Percentiles rank a stretch among this genome's conserved stretches.
Conservation (phyloP, 2,113 vertebrate genomes). For the Strigops habroptila region DNA sequence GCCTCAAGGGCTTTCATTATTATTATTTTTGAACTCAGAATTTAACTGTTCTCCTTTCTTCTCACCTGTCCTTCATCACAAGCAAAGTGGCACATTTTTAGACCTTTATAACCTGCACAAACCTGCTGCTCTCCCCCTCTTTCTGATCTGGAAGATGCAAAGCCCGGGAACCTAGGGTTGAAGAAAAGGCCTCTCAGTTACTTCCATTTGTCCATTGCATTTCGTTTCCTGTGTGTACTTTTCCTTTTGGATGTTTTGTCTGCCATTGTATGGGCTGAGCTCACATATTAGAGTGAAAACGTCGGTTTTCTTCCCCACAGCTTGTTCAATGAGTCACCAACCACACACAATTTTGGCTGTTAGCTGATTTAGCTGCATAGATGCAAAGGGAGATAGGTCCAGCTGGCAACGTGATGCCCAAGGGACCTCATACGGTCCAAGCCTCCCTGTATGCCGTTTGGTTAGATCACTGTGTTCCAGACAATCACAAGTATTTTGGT, state of each 20-base stretch:
- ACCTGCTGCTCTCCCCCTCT: conserved; percentile 48
- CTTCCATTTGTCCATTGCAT: background rate
- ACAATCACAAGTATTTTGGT: background rate
- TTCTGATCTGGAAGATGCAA: conserved; percentile 17
- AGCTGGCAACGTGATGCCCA: background rate
- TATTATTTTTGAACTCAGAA: background rate
- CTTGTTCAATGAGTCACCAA: background rate
- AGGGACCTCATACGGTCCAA: background rate
- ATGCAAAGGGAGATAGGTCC: fast-evolving
- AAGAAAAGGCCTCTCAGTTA: background rate
- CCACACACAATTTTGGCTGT: background rate
- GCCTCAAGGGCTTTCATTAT: background rate
- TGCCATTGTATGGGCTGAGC: background rate
- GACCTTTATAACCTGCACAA: conserved; percentile 27
- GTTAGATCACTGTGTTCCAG: background rate
- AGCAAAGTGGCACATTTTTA: conserved; percentile 47
- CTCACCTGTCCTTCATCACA: conserved; percentile 22
- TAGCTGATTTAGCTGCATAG: background rate
- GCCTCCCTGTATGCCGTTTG: fast-evolving
- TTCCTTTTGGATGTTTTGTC: background rate
- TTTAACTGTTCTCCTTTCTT: conserved; percentile 10
- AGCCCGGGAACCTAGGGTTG: background rate
- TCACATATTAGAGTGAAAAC: background rate
- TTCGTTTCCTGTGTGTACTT: background rate
- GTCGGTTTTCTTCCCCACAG: fast-evolving